A percentile compares a stretch with the other conserved stretches of the same genome.
Evolutionary conservation across 2,797 vertebrate genomes (phyloP).

Genomic region (Sus cebifrons): DNA sequence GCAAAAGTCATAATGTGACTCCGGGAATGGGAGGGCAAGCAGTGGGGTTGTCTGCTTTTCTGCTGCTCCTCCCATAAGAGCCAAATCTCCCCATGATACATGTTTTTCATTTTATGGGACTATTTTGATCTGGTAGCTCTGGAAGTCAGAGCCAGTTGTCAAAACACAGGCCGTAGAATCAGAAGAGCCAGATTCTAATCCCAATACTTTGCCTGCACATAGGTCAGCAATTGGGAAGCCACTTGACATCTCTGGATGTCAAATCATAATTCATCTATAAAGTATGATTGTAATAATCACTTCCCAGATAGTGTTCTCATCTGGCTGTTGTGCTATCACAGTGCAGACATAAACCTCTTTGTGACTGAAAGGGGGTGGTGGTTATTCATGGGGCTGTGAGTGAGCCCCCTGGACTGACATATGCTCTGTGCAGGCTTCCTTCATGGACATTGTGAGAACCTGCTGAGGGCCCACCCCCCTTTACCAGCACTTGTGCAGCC

Average conservation of each 20-base stretch:
- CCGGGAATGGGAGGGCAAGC: background rate
- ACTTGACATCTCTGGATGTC: background rate
- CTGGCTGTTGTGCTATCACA: background rate
- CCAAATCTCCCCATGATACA: background rate
- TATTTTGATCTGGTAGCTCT: background rate
- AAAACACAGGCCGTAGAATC: background rate
- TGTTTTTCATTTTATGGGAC: background rate
- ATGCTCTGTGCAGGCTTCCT: background rate
- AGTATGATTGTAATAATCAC: background rate
- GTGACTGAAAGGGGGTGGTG: background rate
- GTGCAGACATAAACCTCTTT: background rate
- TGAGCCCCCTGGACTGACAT: background rate
- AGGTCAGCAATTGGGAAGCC: background rate
- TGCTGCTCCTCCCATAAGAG: background rate
- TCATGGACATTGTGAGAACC: fast-evolving
- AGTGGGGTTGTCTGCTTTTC: background rate
- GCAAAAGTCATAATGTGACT: background rate
- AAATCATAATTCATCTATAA: background rate
- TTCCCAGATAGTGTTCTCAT: no score
- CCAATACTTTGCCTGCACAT: background rate
- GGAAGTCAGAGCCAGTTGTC: background rate
- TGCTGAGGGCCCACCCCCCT: background rate
- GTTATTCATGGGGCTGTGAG: fast-evolving
- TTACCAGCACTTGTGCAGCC: background rate
- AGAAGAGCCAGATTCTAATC: background rate